phyloP scores from a whole-genome alignment of 2,888 invertebrate genomes.

The Drosophila greeni region DNA sequence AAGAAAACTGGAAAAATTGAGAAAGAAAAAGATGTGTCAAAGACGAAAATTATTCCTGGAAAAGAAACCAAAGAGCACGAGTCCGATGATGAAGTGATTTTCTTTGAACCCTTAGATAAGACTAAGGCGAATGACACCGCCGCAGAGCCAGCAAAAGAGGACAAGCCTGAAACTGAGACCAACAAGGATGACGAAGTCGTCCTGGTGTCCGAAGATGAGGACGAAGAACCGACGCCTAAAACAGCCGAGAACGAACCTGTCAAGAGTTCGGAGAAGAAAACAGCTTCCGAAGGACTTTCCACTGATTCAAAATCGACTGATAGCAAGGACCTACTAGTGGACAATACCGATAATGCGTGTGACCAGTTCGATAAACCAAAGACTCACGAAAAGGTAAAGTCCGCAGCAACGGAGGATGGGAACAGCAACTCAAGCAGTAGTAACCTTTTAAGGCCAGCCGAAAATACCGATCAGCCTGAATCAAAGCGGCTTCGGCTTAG shows the following conservation, averaged over 20 bases:
- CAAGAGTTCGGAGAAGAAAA: conserved; percentile 2
- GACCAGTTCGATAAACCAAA: conserved; percentile 71
- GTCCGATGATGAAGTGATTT: conserved; percentile 72
- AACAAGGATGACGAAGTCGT: conserved; percentile 58
- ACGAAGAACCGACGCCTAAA: conserved; percentile 39
- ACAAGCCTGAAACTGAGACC: neutral
- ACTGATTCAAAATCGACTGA: conserved; percentile 5
- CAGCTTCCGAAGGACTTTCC: neutral
- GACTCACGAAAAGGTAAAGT: conserved; percentile 33
- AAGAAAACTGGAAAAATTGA: neutral
- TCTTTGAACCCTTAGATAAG: conserved; percentile 64
- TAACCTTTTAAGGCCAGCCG: conserved; percentile 68
- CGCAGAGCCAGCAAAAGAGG: conserved; percentile 7
- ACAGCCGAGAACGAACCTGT: conserved; percentile 1
- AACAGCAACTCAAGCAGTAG: conserved; percentile 72
- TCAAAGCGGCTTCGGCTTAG: conserved; percentile 50
- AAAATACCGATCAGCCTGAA: conserved; percentile 15
- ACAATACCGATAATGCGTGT: conserved; percentile 76
- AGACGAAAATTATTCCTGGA: neutral
- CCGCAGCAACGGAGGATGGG: conserved; percentile 51
- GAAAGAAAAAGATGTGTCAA: neutral
- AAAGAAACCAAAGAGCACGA: conserved; percentile 37
- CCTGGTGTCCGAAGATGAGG: conserved; percentile 64
- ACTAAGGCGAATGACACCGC: conserved; percentile 9
- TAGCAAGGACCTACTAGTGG: conserved; percentile 49